Percentiles rank a stretch among this genome's conserved stretches.
Evolutionary conservation across 37 sponge, comb jelly and placozoan genomes (phyloP).

Genomic region (Agelas oroides): DNA sequence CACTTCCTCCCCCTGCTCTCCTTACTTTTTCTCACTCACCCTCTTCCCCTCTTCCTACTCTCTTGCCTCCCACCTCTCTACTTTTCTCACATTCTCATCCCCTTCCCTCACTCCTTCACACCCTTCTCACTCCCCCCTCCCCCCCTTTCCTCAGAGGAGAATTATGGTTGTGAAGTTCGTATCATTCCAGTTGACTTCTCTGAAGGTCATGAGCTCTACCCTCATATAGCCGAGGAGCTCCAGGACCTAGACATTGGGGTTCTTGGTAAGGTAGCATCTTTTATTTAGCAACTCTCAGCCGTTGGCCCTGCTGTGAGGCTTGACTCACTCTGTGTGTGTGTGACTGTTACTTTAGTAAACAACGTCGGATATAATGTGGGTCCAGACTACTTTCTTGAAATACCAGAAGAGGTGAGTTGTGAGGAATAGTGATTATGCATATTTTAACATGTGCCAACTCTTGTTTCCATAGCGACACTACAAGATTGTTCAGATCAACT

Average conservation of each 20-base stretch:
- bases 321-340: conserved; percentile 62
- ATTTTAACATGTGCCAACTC: no score
- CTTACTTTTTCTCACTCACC: no score
- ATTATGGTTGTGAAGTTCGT: conserved; percentile 53
- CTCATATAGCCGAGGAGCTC: conserved; percentile 36
- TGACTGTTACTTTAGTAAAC: conserved; percentile 63
- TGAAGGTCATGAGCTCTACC: conserved; percentile 53
- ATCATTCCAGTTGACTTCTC: conserved; percentile 72
- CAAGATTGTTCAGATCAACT: no score
- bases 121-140: conserved; percentile 3
- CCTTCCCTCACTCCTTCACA: background rate
- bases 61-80: no score
- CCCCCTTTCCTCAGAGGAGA: conserved; percentile 17
- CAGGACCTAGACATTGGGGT: conserved; percentile 55
- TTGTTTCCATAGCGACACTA: no score
- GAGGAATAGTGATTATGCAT: no score
- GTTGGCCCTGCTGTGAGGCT: no score
- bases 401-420: conserved; percentile 35
- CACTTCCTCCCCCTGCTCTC: background rate
- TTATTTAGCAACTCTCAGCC: no score
- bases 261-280: no score
- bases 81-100: no score
- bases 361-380: conserved; percentile 70
- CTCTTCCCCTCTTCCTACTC: no score
- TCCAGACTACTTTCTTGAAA: conserved; percentile 43